phyloP scores from a whole-genome alignment of 2,797 vertebrate species.

The Characodon lateralis region DNA sequence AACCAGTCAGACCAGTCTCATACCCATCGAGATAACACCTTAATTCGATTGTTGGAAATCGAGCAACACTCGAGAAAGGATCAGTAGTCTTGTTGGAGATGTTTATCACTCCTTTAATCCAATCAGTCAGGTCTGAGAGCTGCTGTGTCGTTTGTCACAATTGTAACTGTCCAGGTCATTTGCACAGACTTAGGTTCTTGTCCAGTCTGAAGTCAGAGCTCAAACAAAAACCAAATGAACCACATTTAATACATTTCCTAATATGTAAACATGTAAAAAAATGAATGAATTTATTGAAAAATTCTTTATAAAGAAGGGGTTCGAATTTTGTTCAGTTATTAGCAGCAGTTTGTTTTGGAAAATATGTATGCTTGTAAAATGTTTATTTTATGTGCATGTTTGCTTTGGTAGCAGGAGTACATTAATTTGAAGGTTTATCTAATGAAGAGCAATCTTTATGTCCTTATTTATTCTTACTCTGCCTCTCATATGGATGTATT shows the following conservation, averaged over 20 bases:
- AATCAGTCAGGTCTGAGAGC: slow-evolving; percentile 71
- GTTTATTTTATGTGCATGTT: slow-evolving; percentile 20
- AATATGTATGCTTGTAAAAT: slow-evolving; percentile 2
- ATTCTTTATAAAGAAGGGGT: neutral
- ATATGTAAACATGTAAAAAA: neutral
- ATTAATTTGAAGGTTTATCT: slow-evolving; percentile 43
- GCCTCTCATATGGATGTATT: slow-evolving; percentile 78
- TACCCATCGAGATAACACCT: slow-evolving; percentile 66
- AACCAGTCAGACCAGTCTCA: slow-evolving; percentile 57
- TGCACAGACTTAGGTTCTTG: slow-evolving; percentile 27
- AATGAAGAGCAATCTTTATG: slow-evolving; percentile 64
- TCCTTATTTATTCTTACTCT: slow-evolving; percentile 52
- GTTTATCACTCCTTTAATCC: slow-evolving; percentile 75
- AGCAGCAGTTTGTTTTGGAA: neutral
- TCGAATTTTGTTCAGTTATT: neutral
- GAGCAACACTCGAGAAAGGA: slow-evolving; percentile 69
- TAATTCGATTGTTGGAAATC: slow-evolving; percentile 76
- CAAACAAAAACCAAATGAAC: slow-evolving; percentile 9
- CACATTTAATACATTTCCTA: neutral
- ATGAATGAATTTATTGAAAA: neutral
- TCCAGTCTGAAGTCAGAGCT: slow-evolving; percentile 7
- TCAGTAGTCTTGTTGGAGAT: slow-evolving; percentile 72
- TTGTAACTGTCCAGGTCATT: slow-evolving; percentile 40
- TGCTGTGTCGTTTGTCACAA: slow-evolving; percentile 52
- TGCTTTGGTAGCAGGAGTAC: slow-evolving; percentile 7